These are phyloP conservation scores for Discoglossus pictus DNA, from an alignment of 2,797 vertebrate species.

Conservation along the genomic window DNA sequence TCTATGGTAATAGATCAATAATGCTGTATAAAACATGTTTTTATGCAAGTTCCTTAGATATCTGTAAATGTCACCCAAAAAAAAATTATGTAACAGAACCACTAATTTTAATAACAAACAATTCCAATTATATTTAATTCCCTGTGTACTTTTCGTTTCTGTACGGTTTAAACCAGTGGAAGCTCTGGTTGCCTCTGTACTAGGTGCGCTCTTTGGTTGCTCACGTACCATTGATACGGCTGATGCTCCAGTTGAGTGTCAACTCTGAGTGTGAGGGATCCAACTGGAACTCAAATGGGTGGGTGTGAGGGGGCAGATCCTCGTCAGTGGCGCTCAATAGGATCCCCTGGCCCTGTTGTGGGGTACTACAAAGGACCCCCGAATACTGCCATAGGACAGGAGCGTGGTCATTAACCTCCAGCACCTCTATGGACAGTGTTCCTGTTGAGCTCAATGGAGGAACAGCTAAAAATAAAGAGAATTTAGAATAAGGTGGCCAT, in stretches of 20 bases:
- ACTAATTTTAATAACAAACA: too few relatives aligned
- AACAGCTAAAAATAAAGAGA: conserved; percentile 56
- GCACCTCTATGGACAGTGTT: conserved; percentile 79
- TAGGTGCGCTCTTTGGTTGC: not conserved
- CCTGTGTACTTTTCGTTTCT: too few relatives aligned
- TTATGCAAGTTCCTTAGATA: too few relatives aligned
- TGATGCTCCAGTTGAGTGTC: conserved; percentile 84
- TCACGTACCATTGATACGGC: conserved; percentile 77
- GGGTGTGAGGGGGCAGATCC: conserved; percentile 82
- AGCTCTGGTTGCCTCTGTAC: too few relatives aligned
- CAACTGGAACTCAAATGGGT: conserved; percentile 84
- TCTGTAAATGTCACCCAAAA: too few relatives aligned
- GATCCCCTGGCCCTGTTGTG: conserved; percentile 62
- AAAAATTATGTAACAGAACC: too few relatives aligned
- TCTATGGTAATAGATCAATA: too few relatives aligned
- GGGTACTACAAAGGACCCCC: conserved; percentile 72
- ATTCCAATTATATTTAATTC: too few relatives aligned
- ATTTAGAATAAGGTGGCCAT: too few relatives aligned
- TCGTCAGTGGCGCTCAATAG: conserved; percentile 82
- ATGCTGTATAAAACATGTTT: too few relatives aligned
- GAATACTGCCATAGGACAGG: conserved; percentile 71
- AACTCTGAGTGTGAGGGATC: conserved; percentile 58
- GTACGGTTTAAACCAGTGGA: too few relatives aligned
- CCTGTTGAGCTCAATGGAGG: conserved; percentile 73
- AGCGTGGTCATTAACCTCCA: conserved; percentile 89